Percentiles rank a stretch among this genome's conserved stretches.
Evolutionary conservation across 1,140 invertebrate species (phyloP).

Genomic region (Hypsibius dujardini): DNA sequence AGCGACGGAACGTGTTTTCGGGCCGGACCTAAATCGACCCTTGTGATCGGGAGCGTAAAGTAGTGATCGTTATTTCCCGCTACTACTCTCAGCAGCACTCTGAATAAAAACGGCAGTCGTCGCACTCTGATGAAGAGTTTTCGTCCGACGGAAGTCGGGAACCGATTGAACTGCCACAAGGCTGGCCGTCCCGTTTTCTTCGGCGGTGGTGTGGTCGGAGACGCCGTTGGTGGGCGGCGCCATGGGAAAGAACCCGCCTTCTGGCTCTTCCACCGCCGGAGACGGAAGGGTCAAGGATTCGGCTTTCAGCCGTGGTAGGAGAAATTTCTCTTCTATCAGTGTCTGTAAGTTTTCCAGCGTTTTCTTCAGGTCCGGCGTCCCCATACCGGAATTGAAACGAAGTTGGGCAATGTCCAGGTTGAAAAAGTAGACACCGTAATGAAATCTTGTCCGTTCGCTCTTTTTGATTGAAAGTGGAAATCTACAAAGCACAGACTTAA

Average conservation of each 20-base stretch:
- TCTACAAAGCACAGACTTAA: not conserved
- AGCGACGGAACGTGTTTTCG: no score
- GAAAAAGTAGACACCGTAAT: not conserved
- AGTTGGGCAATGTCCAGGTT: not conserved
- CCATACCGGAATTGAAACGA: not conserved
- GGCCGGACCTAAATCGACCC: no score
- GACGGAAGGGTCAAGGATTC: not conserved
- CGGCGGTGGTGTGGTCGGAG: not conserved
- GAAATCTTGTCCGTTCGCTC: not conserved
- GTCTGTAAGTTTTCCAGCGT: not conserved
- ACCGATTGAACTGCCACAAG: not conserved
- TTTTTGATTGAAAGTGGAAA: not conserved
- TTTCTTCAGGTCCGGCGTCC: not conserved
- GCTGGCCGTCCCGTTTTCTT: not conserved
- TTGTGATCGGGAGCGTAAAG: no score
- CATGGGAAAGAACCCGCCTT: not conserved
- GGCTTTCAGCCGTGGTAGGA: not conserved
- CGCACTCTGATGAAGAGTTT: not conserved
- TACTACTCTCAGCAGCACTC: no score
- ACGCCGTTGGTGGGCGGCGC: not conserved
- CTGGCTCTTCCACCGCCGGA: no score
- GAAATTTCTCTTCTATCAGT: not conserved
- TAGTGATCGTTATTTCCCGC: no score
- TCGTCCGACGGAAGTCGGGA: not conserved
- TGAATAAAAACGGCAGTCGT: no score